These are phyloP conservation scores for Macaca fascicularis DNA, from an alignment of 2,113 vertebrate species.

Conservation along the genomic window DNA sequence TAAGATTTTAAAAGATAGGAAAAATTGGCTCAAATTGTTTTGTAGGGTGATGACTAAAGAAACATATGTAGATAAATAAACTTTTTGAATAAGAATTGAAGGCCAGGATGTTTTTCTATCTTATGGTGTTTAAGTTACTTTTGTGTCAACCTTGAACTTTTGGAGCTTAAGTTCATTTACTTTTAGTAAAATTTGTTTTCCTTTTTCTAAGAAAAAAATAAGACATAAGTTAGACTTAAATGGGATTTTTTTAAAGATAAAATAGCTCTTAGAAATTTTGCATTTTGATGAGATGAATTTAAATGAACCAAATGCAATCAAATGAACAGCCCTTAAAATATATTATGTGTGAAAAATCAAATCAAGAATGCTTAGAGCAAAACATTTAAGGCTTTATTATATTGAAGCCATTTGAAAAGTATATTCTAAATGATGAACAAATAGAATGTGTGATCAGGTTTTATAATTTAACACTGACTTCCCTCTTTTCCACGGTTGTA, in stretches of 20 bases:
- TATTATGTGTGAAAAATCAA: constrained; percentile 69
- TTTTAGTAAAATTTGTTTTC: constrained; percentile 68
- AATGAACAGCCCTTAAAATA: constrained; percentile 72
- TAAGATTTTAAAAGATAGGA: background rate
- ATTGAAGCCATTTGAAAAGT: constrained; percentile 64
- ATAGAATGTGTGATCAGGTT: constrained; percentile 62
- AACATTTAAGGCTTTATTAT: constrained; percentile 64
- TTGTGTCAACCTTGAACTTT: constrained; percentile 8
- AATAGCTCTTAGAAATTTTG: constrained; percentile 70
- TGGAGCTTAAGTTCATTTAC: constrained; percentile 36
- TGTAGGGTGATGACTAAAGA: background rate
- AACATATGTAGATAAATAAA: background rate
- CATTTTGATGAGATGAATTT: constrained; percentile 77
- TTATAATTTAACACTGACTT: constrained; percentile 20
- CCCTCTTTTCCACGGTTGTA: background rate
- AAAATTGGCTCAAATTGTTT: background rate
- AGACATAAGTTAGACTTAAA: constrained; percentile 59
- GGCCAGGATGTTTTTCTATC: background rate
- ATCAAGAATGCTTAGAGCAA: constrained; percentile 62
- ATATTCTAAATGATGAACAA: constrained; percentile 55
- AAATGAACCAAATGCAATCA: constrained; percentile 73
- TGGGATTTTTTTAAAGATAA: constrained; percentile 38
- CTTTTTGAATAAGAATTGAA: background rate
- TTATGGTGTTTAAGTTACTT: background rate
- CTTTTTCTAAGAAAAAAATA: constrained; percentile 51